These are phyloP conservation scores for Rhinophrynus dorsalis DNA, from an alignment of 2,797 vertebrate species.

Conservation along the genomic window DNA sequence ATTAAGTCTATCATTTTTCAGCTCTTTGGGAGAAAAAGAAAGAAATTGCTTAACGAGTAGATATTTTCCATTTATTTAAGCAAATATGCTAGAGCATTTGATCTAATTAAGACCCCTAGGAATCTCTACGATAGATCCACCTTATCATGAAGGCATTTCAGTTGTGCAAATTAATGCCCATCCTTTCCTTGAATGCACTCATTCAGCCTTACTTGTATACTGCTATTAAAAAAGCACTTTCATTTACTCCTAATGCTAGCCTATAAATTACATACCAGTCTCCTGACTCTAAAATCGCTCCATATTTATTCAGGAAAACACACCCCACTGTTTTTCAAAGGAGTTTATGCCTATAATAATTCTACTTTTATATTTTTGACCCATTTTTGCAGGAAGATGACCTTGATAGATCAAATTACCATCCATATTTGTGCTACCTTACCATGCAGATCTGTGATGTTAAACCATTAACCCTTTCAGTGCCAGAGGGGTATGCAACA, in stretches of 20 bases:
- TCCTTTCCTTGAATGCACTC: conserved; percentile 7
- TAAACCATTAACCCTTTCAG: no score
- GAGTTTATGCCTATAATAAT: neutral
- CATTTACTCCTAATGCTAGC: neutral
- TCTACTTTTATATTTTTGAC: no score
- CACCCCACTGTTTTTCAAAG: neutral
- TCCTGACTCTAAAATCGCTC: neutral
- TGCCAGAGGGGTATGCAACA: no score
- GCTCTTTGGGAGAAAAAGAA: neutral
- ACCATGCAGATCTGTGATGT: no score
- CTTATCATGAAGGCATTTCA: conserved; percentile 11
- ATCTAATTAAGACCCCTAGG: conserved; percentile 19
- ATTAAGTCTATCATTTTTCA: neutral
- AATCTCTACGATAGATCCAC: conserved; percentile 1
- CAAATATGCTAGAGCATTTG: conserved; percentile 13
- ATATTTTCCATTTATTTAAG: conserved; percentile 20
- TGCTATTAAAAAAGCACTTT: conserved; percentile 9
- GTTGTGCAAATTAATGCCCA: conserved; percentile 11
- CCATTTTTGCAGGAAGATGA: no score
- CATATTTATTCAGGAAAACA: neutral
- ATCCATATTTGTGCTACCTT: no score
- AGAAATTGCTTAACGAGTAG: conserved; percentile 1
- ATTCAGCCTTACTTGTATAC: neutral
- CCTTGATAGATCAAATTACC: no score
- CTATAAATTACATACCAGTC: neutral